Evolutionary conservation across 2,888 invertebrate genomes (phyloP), one percentile per base, ranked within the genome.

Genomic region (Archaeoteleia sp.): DNA sequence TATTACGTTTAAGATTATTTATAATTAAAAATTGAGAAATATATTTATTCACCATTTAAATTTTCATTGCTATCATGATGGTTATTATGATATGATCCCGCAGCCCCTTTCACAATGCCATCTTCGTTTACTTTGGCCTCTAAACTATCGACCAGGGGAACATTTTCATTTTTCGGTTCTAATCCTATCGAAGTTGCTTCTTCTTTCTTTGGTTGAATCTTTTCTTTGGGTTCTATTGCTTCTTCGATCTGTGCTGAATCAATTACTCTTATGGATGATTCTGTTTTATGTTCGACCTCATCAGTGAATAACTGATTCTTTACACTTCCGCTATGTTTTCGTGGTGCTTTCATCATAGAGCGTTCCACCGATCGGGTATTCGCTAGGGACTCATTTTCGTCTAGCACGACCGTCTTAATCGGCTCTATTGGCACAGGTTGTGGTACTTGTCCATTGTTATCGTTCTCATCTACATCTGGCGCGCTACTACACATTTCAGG

Each of bases 401-500:
- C 9, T 12, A 13, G 12, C 14, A 20, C 6, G 17, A 32, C 4
- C 9, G 30, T 10, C 46, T 58, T 23, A n/a, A 17, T 39, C 0
- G 72, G 51, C 12, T 74, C 74, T 0, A 74, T 40, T 1, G 72
- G 71, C 45, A 72, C 62, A 0, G 74, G 70, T 34, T 71, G 71
- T 2, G 74, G 73, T 5, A 73, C 54, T 12, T 68, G 66, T 7
- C 66, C 65, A 15, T 55, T 67, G 15, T 55, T 43, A 12, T 58
- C 54, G 7, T 73, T 68, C 1, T 78, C 75, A 2, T 51, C 69
- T 1, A 74, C 70, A 13, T 76, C 79, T 12, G 57, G 61, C 2
- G 76, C 77, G 20, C 75, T 74, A 35, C 77, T 78, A 46, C 84
- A 84, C 29, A 70, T 75, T 20, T 73, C 72, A 0, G 81, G 74